Evolutionary conservation across 64 coral and sea anemone genomes (phyloP).

Genomic region (Hydrozoanthus tunicans): DNA sequence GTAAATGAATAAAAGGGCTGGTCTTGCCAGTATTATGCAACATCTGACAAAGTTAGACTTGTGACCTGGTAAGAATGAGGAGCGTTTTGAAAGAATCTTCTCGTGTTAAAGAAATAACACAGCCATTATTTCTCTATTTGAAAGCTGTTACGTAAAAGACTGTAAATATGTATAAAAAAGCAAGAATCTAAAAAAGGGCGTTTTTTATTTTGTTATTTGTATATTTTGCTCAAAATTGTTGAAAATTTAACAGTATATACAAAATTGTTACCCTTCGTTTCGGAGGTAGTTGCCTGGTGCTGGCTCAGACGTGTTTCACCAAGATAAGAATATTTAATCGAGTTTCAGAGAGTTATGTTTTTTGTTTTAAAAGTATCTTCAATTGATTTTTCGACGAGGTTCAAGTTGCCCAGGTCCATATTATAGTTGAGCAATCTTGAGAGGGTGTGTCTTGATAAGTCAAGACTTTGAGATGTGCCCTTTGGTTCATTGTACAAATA

Average conservation of each 20-base stretch:
- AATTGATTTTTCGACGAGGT: background rate
- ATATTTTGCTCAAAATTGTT: constrained; percentile 44
- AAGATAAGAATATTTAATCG: background rate
- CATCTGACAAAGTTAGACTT: background rate
- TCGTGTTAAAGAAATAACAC: background rate
- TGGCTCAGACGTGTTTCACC: background rate
- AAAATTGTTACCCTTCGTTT: constrained; percentile 42
- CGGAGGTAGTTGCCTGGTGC: background rate
- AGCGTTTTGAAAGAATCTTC: background rate
- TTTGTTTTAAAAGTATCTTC: background rate
- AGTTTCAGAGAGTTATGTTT: background rate
- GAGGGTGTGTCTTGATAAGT: too few species aligned
- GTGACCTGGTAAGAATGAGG: background rate
- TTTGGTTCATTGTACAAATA: too few species aligned
- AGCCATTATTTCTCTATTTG: background rate
- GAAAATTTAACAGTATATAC: constrained; percentile 1
- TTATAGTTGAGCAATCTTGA: background rate
- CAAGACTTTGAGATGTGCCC: too few species aligned
- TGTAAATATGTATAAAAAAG: constrained; percentile 42
- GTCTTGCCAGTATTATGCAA: background rate
- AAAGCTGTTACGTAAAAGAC: background rate
- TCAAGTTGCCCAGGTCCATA: background rate
- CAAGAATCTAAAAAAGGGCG: background rate
- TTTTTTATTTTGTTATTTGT: constrained; percentile 30
- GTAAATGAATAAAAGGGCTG: too few species aligned